Evolutionary conservation across 2,113 vertebrate genomes (phyloP).

Genomic region (Kryptolebias marmoratus): DNA sequence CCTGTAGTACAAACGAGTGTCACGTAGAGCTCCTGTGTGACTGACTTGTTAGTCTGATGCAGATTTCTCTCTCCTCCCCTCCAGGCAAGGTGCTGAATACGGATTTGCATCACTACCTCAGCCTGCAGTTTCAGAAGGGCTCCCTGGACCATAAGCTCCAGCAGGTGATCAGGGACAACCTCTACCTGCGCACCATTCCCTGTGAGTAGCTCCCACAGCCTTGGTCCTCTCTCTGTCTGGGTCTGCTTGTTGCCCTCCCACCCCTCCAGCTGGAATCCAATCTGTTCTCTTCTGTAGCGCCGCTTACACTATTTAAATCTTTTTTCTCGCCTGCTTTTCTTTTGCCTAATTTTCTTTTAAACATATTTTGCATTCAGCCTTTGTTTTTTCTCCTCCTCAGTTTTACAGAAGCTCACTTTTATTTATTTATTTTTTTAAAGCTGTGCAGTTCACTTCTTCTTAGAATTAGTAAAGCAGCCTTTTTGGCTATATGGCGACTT

Average conservation of each 20-base stretch:
- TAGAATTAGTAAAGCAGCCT: constrained; percentile 4
- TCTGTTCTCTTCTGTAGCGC: constrained; percentile 26
- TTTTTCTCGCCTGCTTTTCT: neutral
- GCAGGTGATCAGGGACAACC: constrained; percentile 99
- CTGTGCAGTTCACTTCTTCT: neutral
- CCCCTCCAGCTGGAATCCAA: constrained; percentile 31
- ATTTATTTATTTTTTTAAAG: neutral
- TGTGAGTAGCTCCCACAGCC: constrained; percentile 85
- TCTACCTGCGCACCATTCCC: constrained; percentile 97
- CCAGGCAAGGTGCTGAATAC: constrained; percentile 97
- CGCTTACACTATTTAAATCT: neutral
- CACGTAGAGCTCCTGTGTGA: neutral
- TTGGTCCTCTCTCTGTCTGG: constrained; percentile 12
- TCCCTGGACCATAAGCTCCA: constrained; percentile 98
- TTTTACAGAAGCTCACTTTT: neutral
- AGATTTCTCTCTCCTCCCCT: constrained; percentile 14
- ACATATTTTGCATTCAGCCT: neutral
- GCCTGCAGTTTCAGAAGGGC: constrained; percentile 98
- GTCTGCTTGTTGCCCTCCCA: constrained; percentile 21
- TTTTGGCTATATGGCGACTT: neutral
- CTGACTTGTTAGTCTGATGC: constrained; percentile 37
- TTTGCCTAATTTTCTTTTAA: neutral
- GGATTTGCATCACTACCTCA: constrained; percentile 97
- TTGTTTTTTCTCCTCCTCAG: neutral
- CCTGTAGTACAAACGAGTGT: constrained; percentile 5